Evolutionary conservation across 2,888 invertebrate genomes (phyloP).

Genomic region (Patella ulyssiponensis): DNA sequence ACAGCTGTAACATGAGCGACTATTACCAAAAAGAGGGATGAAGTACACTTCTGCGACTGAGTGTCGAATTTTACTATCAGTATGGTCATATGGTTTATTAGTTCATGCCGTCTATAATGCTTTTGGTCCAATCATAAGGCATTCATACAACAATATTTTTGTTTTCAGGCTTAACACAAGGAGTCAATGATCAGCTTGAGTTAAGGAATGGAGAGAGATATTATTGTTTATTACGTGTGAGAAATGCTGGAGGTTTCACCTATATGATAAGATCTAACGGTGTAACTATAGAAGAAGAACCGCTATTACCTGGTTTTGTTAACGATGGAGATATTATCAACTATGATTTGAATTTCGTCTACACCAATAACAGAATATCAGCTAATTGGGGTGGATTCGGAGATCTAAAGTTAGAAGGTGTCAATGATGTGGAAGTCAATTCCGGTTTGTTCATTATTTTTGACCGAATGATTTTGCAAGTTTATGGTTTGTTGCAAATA

Average conservation of each 20-base stretch:
- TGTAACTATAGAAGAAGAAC: slow-evolving; percentile 49
- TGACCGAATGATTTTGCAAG: too few relatives aligned
- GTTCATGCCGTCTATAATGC: too few relatives aligned
- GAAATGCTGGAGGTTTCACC: slow-evolving; percentile 44
- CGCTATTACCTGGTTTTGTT: slow-evolving; percentile 49
- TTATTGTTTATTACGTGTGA: slow-evolving; percentile 41
- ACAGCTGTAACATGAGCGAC: too few relatives aligned
- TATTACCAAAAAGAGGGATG: too few relatives aligned
- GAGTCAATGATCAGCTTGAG: slow-evolving; percentile 46
- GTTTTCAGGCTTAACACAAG: slow-evolving; percentile 43
- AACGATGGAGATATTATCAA: slow-evolving; percentile 43
- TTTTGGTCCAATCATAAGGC: too few relatives aligned
- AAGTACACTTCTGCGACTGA: too few relatives aligned
- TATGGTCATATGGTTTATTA: too few relatives aligned
- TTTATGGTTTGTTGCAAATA: too few relatives aligned
- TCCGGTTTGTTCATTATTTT: background rate
- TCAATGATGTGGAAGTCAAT: background rate
- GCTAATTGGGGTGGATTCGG: slow-evolving; percentile 58
- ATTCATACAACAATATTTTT: too few relatives aligned
- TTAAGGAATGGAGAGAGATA: slow-evolving; percentile 51
- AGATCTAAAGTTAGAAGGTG: slow-evolving; percentile 12
- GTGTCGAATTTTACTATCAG: too few relatives aligned
- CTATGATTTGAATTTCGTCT: slow-evolving; percentile 50
- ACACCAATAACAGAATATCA: slow-evolving; percentile 39
- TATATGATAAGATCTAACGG: slow-evolving; percentile 47